phyloP scores from a whole-genome alignment of 2,797 vertebrate genomes.

The Scleropages formosus region DNA sequence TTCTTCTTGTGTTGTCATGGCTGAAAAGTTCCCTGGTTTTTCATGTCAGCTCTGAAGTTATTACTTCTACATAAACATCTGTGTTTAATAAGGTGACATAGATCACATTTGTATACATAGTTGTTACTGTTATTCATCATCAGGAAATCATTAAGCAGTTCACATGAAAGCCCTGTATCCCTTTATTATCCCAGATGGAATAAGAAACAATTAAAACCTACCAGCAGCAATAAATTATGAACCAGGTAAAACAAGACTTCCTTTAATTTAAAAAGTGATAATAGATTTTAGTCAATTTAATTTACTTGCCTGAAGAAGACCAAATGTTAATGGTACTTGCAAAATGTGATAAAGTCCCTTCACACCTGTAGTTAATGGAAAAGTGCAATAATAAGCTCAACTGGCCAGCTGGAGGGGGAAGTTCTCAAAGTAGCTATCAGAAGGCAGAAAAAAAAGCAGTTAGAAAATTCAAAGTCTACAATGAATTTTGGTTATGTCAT shows the following conservation, averaged over 20 bases:
- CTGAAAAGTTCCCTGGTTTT: not conserved
- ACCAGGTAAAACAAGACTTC: constrained; percentile 10
- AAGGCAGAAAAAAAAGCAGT: constrained; percentile 68
- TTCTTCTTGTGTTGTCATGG: not conserved
- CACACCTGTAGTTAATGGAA: constrained; percentile 72
- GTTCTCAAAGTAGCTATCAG: constrained; percentile 43
- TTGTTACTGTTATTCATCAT: constrained; percentile 19
- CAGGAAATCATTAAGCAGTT: constrained; percentile 14
- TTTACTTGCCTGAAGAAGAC: constrained; percentile 53
- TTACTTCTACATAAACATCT: constrained; percentile 1
- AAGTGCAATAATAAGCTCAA: constrained; percentile 78
- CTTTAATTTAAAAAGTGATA: constrained; percentile 31
- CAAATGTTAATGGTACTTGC: constrained; percentile 62
- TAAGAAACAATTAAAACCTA: constrained; percentile 26
- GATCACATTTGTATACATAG: not conserved
- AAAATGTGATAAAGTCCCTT: constrained; percentile 64
- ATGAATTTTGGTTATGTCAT: too few relatives aligned
- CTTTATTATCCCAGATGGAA: constrained; percentile 19
- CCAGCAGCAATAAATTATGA: not conserved
- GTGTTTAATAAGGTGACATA: constrained; percentile 20
- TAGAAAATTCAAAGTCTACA: constrained; percentile 62
- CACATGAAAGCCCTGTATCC: not conserved
- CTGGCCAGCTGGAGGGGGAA: constrained; percentile 53
- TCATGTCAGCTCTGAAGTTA: not conserved
- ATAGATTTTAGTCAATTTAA: constrained; percentile 28